These are phyloP conservation scores for Oithona nana DNA, from an alignment of 2,888 invertebrate genomes.

Conservation along the genomic window DNA sequence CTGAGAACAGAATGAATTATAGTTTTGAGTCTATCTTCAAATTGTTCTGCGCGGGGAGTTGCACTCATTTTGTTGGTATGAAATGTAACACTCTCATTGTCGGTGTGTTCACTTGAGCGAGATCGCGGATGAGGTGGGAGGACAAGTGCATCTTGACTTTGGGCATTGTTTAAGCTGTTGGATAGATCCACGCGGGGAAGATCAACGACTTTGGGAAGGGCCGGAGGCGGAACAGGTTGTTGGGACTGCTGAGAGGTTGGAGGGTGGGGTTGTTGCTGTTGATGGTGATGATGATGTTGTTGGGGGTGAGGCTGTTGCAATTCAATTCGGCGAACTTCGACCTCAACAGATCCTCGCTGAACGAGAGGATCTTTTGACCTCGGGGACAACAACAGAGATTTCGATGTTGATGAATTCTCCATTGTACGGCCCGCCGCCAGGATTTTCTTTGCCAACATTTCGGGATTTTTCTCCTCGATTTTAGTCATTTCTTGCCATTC, in stretches of 20 bases:
- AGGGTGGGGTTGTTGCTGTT: neutral
- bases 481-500: slow-evolving; percentile 48
- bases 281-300: neutral
- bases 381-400: neutral
- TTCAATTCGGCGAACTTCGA: neutral
- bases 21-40: slow-evolving; percentile 69
- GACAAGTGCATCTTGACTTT: neutral
- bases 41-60: slow-evolving; percentile 56
- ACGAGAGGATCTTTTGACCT: neutral
- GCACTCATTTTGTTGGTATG: slow-evolving; percentile 32
- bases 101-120: neutral
- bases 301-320: neutral
- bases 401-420: neutral
- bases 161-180: neutral
- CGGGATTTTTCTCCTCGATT: slow-evolving; percentile 78
- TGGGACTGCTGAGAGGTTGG: too few relatives aligned
- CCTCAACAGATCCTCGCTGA: neutral
- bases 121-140: neutral
- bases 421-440: slow-evolving; percentile 54
- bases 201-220: neutral
- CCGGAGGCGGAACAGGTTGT: neutral
- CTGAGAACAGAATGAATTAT: slow-evolving; percentile 36
- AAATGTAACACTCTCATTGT: neutral
- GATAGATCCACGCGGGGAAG: neutral
- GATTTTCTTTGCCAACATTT: slow-evolving; percentile 70